Conservation (phyloP, 2,113 vertebrate species). For the Prochilodus magdalenae region DNA sequence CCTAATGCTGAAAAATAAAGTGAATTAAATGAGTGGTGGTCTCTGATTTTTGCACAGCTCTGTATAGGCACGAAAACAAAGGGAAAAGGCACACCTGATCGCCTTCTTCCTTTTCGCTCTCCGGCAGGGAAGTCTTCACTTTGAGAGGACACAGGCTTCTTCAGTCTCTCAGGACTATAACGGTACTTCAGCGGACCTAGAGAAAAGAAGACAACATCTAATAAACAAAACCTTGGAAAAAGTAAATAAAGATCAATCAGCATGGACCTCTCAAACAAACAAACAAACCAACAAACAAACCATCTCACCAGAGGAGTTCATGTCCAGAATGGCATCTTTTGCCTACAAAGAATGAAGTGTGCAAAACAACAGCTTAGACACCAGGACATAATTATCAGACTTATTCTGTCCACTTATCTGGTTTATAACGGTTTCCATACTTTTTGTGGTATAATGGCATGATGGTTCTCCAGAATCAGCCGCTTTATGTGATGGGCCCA, state of each 20-base stretch:
- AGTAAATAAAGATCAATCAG: neutral
- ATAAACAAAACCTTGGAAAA: neutral
- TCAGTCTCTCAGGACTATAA: constrained; percentile 86
- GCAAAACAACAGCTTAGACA: neutral
- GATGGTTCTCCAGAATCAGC: constrained; percentile 96
- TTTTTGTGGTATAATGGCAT: constrained; percentile 89
- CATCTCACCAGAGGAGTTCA: constrained; percentile 89
- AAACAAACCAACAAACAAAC: neutral
- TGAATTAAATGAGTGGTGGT: too few relatives aligned
- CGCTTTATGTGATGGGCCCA: constrained; percentile 97
- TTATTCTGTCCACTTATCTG: neutral
- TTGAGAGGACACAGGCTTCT: constrained; percentile 82
- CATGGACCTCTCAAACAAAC: neutral
- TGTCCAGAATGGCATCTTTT: constrained; percentile 91
- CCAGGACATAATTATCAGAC: neutral
- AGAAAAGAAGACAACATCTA: neutral
- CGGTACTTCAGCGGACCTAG: constrained; percentile 81
- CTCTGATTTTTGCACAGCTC: too few relatives aligned
- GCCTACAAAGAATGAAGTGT: constrained; percentile 76
- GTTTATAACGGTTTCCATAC: constrained; percentile 64
- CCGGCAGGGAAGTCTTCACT: constrained; percentile 68
- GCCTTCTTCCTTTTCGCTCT: constrained; percentile 79
- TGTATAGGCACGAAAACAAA: neutral
- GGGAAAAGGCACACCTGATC: constrained; percentile 81
- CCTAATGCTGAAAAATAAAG: too few relatives aligned